Evolutionary conservation across 30 jellyfish, hydroid and myxozoan species (phyloP).

Genomic region (Phacellophora camtschatica): DNA sequence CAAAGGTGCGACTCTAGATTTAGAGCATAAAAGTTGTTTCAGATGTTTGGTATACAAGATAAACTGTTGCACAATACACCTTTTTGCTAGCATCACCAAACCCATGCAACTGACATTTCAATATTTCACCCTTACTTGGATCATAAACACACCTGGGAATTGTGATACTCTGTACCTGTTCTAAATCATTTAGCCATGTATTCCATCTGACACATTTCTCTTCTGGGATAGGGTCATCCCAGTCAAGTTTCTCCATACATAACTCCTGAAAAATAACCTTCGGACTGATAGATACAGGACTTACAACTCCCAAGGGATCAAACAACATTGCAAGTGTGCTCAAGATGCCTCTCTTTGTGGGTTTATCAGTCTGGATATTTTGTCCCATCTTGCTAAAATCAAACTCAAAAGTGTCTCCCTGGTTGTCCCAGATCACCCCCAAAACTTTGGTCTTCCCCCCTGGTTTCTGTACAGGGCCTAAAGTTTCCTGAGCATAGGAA

Average conservation of each 20-base stretch:
- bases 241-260: conserved; percentile 7
- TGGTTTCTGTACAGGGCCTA: conserved; percentile 15
- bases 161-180: conserved; percentile 3
- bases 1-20: conserved; percentile 66
- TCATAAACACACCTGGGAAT: conserved; percentile 3
- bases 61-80: conserved; percentile 28
- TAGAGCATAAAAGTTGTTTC: too few species aligned
- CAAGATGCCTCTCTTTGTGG: conserved; percentile 29
- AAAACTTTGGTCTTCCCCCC: conserved; percentile 14
- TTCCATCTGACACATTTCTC: conserved; percentile 1
- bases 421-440: conserved; percentile 32
- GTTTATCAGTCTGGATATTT: conserved; percentile 8
- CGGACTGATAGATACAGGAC: background rate
- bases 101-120: conserved; percentile 19
- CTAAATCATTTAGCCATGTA: conserved; percentile 16
- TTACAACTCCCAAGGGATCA: background rate
- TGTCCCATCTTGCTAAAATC: background rate
- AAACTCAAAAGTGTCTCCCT: background rate
- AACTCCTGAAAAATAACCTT: conserved; percentile 17
- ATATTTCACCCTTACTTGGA: conserved; percentile 10
- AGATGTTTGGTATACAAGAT: conserved; percentile 21
- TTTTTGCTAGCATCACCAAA: conserved; percentile 37
- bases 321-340: conserved; percentile 3
- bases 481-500: conserved; percentile 17
- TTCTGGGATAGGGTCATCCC: conserved; percentile 42